Evolutionary conservation across 1,140 invertebrate genomes (phyloP).

Genomic region (Nomia melanderi): DNA sequence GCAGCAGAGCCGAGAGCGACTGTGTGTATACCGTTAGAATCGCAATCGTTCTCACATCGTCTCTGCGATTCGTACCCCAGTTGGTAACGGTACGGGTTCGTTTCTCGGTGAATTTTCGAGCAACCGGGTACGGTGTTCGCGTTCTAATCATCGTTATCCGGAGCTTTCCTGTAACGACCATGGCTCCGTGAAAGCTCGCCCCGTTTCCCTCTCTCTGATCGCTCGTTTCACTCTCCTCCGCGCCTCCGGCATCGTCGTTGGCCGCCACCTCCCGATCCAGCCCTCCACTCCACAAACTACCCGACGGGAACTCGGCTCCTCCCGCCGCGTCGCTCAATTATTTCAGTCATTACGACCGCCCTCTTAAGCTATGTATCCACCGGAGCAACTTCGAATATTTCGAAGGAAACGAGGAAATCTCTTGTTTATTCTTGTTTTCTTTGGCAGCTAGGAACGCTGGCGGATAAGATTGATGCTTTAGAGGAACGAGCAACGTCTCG

Average conservation of each 20-base stretch:
- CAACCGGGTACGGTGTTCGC: not conserved
- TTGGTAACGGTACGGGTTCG: constrained; percentile 51
- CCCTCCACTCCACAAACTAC: not conserved
- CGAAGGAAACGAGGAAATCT: too few relatives aligned
- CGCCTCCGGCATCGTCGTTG: not conserved
- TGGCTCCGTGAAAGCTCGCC: not conserved
- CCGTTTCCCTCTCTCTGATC: not conserved
- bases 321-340: constrained; percentile 16
- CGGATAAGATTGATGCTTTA: too few relatives aligned
- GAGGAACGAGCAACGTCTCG: too few relatives aligned
- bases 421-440: too few relatives aligned
- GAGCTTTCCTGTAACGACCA: not conserved
- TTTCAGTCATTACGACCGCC: constrained; percentile 19
- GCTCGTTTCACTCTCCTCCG: not conserved
- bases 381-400: too few relatives aligned
- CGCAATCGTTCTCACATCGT: constrained; percentile 35
- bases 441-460: too few relatives aligned
- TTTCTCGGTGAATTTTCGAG: not conserved
- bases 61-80: constrained; percentile 34
- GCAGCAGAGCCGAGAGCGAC: not conserved
- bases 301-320: constrained; percentile 16
- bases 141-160: not conserved
- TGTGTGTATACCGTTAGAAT: constrained; percentile 50
- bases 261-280: not conserved
- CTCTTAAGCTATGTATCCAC: not conserved